Evolutionary conservation across 2,797 vertebrate genomes (phyloP).

Genomic region (Xyrichtys novacula): DNA sequence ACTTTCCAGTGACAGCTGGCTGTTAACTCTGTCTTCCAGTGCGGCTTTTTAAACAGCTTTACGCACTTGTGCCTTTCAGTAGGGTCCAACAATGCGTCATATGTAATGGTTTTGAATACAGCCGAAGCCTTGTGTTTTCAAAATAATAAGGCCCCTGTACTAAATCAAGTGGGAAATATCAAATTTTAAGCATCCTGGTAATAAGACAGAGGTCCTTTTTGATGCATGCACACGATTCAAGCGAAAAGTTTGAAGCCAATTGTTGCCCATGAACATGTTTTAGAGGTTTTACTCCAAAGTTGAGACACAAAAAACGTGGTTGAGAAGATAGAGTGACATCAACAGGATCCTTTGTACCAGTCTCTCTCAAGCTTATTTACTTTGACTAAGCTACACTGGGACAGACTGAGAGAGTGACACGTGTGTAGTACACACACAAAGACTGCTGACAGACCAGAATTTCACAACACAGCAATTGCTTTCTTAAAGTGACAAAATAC

Average conservation of each 20-base stretch:
- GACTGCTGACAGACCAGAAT: slow-evolving; percentile 35
- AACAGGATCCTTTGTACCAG: no score
- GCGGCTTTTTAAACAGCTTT: not conserved
- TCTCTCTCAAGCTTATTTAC: no score
- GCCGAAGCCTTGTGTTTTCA: not conserved
- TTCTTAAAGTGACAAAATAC: not conserved
- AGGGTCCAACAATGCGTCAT: not conserved
- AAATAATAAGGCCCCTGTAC: not conserved
- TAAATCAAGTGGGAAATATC: not conserved
- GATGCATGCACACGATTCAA: not conserved
- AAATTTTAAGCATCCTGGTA: not conserved
- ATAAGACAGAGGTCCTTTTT: not conserved
- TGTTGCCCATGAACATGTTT: no score
- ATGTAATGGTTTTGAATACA: not conserved
- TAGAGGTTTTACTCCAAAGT: no score
- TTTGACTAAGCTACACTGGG: slow-evolving; percentile 59
- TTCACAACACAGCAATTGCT: slow-evolving; percentile 29
- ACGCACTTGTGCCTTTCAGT: not conserved
- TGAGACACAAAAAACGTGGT: not conserved
- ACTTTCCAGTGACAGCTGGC: not conserved
- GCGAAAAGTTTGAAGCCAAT: no score
- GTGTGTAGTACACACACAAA: slow-evolving; percentile 16
- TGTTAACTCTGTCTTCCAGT: not conserved
- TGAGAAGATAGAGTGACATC: slow-evolving; percentile 23
- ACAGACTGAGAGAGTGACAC: slow-evolving; percentile 12